These are phyloP conservation scores for Phataginus tetradactyla DNA, from an alignment of 2,797 vertebrate species.

Conservation along the genomic window DNA sequence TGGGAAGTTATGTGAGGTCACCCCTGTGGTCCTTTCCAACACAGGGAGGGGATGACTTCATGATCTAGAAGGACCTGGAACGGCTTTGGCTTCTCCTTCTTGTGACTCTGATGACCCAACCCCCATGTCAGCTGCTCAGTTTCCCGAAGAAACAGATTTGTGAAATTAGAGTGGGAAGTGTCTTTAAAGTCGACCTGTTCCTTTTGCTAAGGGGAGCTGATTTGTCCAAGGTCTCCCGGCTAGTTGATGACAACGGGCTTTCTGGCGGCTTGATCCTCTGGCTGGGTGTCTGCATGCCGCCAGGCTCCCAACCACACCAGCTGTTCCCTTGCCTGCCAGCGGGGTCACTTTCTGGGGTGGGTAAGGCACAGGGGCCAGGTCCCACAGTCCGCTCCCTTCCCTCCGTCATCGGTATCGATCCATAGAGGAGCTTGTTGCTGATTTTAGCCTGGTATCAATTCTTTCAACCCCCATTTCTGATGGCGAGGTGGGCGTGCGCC, in stretches of 20 bases:
- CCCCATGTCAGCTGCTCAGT: neutral
- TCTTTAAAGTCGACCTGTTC: neutral
- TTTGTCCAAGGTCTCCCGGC: neutral
- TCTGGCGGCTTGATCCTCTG: rapidly evolving
- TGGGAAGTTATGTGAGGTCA: constrained; percentile 19
- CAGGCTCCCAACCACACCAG: rapidly evolving
- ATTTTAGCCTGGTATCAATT: neutral
- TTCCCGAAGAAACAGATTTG: neutral
- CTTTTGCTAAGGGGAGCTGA: neutral
- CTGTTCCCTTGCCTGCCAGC: neutral
- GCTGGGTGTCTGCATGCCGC: rapidly evolving
- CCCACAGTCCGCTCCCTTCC: rapidly evolving
- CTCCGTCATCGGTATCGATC: neutral
- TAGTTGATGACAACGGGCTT: neutral
- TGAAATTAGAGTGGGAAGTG: neutral
- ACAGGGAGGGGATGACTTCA: neutral
- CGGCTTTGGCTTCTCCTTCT: neutral
- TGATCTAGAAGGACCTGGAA: neutral
- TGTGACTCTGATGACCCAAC: neutral
- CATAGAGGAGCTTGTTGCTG: neutral
- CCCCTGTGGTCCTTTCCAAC: neutral
- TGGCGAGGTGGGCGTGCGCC: neutral
- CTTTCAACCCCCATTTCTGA: too few species aligned
- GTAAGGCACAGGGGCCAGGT: neutral
- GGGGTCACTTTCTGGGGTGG: neutral